phyloP scores from a whole-genome alignment of 92 coral and sea anemone genomes.

The Hydrozoanthus gracilis region DNA sequence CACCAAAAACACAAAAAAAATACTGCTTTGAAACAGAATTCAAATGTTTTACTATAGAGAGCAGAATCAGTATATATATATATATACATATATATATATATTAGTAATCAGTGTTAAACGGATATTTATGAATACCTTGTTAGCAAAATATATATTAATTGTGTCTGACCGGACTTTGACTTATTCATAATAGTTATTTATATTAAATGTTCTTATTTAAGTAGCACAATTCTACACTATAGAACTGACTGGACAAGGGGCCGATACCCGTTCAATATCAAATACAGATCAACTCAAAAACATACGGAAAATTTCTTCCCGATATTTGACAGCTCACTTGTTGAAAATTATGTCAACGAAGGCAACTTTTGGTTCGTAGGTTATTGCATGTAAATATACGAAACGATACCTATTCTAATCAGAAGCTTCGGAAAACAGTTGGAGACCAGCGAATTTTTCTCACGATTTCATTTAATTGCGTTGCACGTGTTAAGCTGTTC shows the following conservation, averaged over 20 bases:
- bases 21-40: no score
- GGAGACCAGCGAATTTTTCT: conserved; percentile 25
- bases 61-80: no score
- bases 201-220: background rate
- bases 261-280: background rate
- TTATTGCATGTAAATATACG: background rate
- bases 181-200: background rate
- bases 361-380: background rate
- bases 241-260: background rate
- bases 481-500: conserved; percentile 36
- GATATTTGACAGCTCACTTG: background rate
- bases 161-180: background rate
- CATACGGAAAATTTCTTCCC: background rate
- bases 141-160: background rate
- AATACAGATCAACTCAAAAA: background rate
- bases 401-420: background rate
- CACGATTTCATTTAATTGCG: conserved; percentile 30
- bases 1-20: no score
- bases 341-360: background rate
- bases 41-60: no score
- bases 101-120: background rate
- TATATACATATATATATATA: no score
- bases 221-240: background rate
- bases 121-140: background rate
- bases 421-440: conserved; percentile 24